Percentiles rank a stretch among this genome's conserved stretches.
phyloP scores from a whole-genome alignment of 2,113 vertebrate species.

The Semnopithecus entellus region DNA sequence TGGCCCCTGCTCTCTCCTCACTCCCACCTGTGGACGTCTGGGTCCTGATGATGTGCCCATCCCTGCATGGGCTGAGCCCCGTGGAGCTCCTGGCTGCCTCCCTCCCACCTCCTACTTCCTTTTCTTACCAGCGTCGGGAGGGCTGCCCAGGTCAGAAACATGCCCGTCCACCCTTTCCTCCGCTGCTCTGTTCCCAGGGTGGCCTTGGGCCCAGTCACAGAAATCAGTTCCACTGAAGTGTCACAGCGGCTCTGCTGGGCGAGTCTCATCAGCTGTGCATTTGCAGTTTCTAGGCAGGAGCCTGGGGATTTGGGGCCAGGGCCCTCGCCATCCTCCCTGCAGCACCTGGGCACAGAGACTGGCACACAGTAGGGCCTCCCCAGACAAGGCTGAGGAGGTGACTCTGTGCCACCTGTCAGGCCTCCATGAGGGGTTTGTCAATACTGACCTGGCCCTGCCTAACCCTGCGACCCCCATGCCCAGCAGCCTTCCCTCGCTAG shows the following conservation, averaged over 20 bases:
- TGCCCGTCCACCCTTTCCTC: fast-evolving
- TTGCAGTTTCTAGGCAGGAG: no score
- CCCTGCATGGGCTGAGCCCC: background rate
- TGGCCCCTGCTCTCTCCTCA: background rate
- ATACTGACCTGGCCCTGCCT: background rate
- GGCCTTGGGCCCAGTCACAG: background rate
- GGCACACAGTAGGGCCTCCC: background rate
- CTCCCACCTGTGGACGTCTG: background rate
- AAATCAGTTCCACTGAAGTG: background rate
- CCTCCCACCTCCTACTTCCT: no score
- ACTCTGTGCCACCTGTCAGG: background rate
- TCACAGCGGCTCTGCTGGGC: fast-evolving
- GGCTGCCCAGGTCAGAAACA: background rate
- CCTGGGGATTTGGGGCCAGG: background rate
- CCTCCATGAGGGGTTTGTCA: background rate
- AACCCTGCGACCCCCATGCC: background rate
- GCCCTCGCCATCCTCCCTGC: background rate
- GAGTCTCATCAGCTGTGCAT: no score
- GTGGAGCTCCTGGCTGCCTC: background rate
- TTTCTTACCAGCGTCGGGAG: background rate
- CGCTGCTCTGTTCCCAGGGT: fast-evolving
- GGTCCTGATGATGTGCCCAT: fast-evolving
- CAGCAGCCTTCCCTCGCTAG: background rate
- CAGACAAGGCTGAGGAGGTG: background rate
- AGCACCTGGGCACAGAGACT: background rate